phyloP scores from a whole-genome alignment of 1,140 invertebrate species.

The Drosophila persimilis region DNA sequence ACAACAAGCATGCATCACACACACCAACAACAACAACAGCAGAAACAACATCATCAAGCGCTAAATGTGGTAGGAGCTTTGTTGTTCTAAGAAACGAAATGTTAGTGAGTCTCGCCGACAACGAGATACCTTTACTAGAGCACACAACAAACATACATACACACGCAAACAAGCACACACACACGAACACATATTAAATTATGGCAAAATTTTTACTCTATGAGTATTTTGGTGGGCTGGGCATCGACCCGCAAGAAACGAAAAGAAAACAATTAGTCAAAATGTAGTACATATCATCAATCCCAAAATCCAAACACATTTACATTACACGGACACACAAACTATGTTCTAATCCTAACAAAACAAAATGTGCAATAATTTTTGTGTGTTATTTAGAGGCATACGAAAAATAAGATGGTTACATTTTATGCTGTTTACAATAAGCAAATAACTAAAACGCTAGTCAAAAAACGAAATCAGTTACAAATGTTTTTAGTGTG shows the following conservation, averaged over 20 bases:
- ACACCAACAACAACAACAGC: slow-evolving; percentile 49
- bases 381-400: slow-evolving; percentile 43
- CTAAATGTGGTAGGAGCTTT: slow-evolving; percentile 62
- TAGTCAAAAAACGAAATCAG: slow-evolving; percentile 54
- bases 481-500: slow-evolving; percentile 34
- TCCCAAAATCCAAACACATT: background rate
- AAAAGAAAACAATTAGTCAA: slow-evolving; percentile 22
- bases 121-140: slow-evolving; percentile 15
- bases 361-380: slow-evolving; percentile 66
- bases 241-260: slow-evolving; percentile 1
- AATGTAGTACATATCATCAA: slow-evolving; percentile 45
- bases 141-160: slow-evolving; percentile 2
- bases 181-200: background rate
- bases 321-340: slow-evolving; percentile 11
- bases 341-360: slow-evolving; percentile 63
- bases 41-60: slow-evolving; percentile 52
- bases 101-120: slow-evolving; percentile 2
- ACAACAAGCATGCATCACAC: slow-evolving; percentile 58
- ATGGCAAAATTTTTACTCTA: slow-evolving; percentile 48
- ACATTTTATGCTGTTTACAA: slow-evolving; percentile 74
- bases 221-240: slow-evolving; percentile 25
- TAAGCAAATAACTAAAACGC: slow-evolving; percentile 62
- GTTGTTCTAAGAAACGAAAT: slow-evolving; percentile 47
- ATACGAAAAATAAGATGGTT: slow-evolving; percentile 57
- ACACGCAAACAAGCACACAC: background rate